These are phyloP conservation scores for Syngnathoides biaculeatus DNA, from an alignment of 2,113 vertebrate genomes.

Conservation along the genomic window DNA sequence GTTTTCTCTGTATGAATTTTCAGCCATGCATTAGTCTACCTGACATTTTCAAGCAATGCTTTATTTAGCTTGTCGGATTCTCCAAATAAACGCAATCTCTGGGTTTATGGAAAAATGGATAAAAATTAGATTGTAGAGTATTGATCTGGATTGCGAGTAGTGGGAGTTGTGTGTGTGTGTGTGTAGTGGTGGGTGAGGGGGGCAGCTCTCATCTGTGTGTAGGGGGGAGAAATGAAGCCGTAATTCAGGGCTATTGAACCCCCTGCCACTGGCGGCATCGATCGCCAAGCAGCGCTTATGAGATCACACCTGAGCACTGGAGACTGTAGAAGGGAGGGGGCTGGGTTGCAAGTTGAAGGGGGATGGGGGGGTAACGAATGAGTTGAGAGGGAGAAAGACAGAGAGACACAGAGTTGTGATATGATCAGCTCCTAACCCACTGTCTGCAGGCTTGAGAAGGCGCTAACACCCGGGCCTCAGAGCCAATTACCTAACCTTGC, in stretches of 20 bases:
- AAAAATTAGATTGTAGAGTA: constrained; percentile 99
- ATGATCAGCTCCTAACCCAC: constrained; percentile 84
- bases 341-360: neutral
- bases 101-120: constrained; percentile 99
- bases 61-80: constrained; percentile 98
- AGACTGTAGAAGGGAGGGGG: constrained; percentile 59
- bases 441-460: constrained; percentile 80
- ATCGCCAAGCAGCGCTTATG: constrained; percentile 85
- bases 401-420: constrained; percentile 75
- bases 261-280: constrained; percentile 88
- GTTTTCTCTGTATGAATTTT: constrained; percentile 74
- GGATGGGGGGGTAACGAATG: constrained; percentile 15
- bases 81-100: constrained; percentile 98
- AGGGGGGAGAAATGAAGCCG: constrained; percentile 87
- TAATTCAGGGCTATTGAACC: constrained; percentile 96
- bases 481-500: constrained; percentile 73
- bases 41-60: constrained; percentile 78
- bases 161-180: constrained; percentile 34
- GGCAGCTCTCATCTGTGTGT: constrained; percentile 92
- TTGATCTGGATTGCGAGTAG: constrained; percentile 80
- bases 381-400: constrained; percentile 25
- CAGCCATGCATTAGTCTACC: constrained; percentile 66
- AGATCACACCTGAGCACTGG: constrained; percentile 88
- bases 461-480: constrained; percentile 72
- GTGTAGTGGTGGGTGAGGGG: constrained; percentile 17